Base-by-base conservation (phyloP, 2,797 vertebrate species). In the Girardinus metallicus region DNA sequence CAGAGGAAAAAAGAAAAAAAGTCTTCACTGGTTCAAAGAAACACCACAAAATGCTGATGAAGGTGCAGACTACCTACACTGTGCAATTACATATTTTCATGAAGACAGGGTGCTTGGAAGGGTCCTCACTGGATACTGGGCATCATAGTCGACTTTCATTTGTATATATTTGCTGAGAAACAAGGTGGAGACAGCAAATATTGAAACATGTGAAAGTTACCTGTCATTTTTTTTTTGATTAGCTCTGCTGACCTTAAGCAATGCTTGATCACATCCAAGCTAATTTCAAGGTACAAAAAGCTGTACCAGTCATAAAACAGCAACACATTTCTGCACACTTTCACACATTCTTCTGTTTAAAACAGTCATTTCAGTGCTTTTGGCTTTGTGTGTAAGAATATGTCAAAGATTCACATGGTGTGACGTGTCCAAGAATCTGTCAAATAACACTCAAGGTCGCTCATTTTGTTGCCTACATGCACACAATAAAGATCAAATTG, bases 11-110 rank as follows among this genome's bases (percentile, higher is more conserved):
- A 83, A 26, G 0, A 4, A 26, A n/a, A 55, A 55, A 81, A 78
- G 75, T 85, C 73, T 78, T 23, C 64, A 29, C 75, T 47, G 0
- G 81, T 85, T 85, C 16, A 83, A 83, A 80, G 53, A 76, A 79
- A 85, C 77, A 74, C 29, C 77, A 81, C 62, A 47, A 83, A 83
- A 81, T 73, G 73, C 73, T 83, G 77, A 87, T 78, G 77, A 81
- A 66, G 39, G 13, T 3, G 57, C 23, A 60, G 64, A 43, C 62
- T 39, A 60, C 66, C 16, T 74, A 23, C 46, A 53, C 23, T 18
- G 31, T 46, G 43, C 62, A 46, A 71, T 87, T 75, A 68, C 66
- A 64, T 74, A 39, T 75, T 70, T 55, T 79, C 18, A 74, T 77
- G 26, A 55, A 26, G 62, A 76, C 16, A 73, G 75, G 36, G 9